These are phyloP conservation scores for Gopherus flavomarginatus DNA, from an alignment of 2,113 vertebrate species.

Conservation along the genomic window DNA sequence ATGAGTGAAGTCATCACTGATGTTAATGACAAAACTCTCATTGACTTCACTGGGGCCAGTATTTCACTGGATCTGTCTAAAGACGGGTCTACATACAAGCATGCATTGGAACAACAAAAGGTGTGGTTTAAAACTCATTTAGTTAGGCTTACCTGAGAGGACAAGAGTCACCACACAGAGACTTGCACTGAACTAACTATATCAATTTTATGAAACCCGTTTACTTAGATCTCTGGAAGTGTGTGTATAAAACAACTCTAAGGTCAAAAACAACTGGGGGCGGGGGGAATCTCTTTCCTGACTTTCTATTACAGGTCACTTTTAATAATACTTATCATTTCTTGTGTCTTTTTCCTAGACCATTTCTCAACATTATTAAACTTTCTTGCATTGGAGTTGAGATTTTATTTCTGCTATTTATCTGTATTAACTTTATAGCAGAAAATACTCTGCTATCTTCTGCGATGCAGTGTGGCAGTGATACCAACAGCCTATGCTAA, in stretches of 20 bases:
- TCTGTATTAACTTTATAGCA: background rate
- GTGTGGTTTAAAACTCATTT: background rate
- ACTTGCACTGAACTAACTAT: background rate
- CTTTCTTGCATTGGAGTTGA: background rate
- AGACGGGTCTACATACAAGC: background rate
- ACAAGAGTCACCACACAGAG: background rate
- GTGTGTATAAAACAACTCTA: background rate
- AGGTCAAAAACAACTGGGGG: background rate
- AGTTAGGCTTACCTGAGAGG: background rate
- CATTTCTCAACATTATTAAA: background rate
- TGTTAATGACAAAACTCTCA: background rate
- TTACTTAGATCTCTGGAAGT: background rate
- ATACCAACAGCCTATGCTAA: background rate
- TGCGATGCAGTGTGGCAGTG: background rate
- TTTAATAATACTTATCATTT: background rate
- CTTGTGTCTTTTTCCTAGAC: background rate
- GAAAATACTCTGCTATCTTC: background rate
- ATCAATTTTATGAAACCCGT: background rate
- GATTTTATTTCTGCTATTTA: background rate
- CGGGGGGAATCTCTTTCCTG: background rate
- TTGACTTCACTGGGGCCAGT: background rate
- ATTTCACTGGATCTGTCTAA: background rate
- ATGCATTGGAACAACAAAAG: background rate
- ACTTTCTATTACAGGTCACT: background rate
- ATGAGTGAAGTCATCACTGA: background rate